A percentile compares a stretch with the other conserved stretches of the same genome.
These are phyloP conservation scores for Eubasilissa splendida DNA, from an alignment of 2,888 invertebrate genomes.

Conservation along the genomic window DNA sequence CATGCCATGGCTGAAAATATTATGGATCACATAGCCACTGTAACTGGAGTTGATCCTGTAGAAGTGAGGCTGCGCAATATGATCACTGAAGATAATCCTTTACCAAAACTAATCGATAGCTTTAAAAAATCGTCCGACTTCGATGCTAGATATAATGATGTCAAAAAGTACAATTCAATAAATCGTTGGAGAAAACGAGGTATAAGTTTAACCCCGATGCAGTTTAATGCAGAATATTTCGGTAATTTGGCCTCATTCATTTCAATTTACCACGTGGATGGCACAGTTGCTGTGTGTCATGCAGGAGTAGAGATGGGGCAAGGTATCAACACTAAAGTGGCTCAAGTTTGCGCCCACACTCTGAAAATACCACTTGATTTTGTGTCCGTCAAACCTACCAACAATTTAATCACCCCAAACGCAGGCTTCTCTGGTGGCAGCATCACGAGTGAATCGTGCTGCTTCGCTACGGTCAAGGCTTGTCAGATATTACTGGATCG, in stretches of 20 bases:
- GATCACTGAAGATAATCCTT: constrained; percentile 61
- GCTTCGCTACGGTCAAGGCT: constrained; percentile 72
- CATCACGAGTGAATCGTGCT: constrained; percentile 80
- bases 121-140: constrained; percentile 74
- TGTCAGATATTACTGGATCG: constrained; percentile 69
- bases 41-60: constrained; percentile 72
- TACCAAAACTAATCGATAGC: constrained; percentile 73
- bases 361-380: constrained; percentile 78
- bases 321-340: constrained; percentile 82
- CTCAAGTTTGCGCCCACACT: constrained; percentile 80
- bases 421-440: constrained; percentile 79
- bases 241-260: constrained; percentile 75
- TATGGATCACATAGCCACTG: constrained; percentile 78
- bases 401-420: constrained; percentile 79
- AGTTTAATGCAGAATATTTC: constrained; percentile 72
- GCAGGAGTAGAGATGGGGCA: constrained; percentile 84
- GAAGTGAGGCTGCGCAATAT: constrained; percentile 75
- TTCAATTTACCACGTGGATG: constrained; percentile 79
- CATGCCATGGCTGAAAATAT: constrained; percentile 74
- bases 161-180: constrained; percentile 73
- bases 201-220: constrained; percentile 76
- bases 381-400: constrained; percentile 77
- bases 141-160: constrained; percentile 68
- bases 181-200: constrained; percentile 86
- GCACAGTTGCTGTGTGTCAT: constrained; percentile 78